Evolutionary conservation across 2,797 vertebrate genomes (phyloP), one percentile per base, ranked within the genome.

Genomic region (Zenarchopterus dispar): DNA sequence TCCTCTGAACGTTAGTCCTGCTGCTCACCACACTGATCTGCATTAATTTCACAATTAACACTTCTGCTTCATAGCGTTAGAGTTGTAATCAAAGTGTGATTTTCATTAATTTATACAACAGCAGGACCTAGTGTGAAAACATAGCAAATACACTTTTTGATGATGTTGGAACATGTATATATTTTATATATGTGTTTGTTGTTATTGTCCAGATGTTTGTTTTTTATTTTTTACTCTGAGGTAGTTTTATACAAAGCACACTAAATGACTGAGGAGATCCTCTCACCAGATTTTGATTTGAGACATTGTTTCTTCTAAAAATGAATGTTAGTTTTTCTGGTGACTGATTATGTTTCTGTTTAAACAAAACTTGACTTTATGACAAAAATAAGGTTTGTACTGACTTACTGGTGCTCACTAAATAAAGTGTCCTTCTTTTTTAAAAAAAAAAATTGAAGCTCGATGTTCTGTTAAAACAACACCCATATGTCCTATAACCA

Each of bases 381-480:
- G 33, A 36, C 33, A 13, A 67, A 63, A 70, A 51, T 49, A 62
- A 58, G 4, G 51, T 80, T 82, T 91, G 77, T 89, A 70, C 77
- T 84, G 84, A 82, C 80, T 81, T 68, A 85, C 75, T 86, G 85
- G 85, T 92, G 87, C 86, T 91, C 75, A 77, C 75, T 81, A 55
- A 93, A 93, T 92, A 92, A 92, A 91, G 91, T 84, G 78, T 81
- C 62, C 75, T 77, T 81, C 67, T 78, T 76, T 74, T 66, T 45
- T 5, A 85, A 52, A 28, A n/a, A n/a, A n/a, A n/a, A n/a, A n/a
- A n/a, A n/a, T n/a, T 17, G 9, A 1, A 17, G 56, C 1, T 67
- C 4, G 15, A 11, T 15, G 4, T 10, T 13, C 2, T 36, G 1
- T 36, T 36, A 36, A 36, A 2, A 36, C 11, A 36, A 36, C 9